Conservation (phyloP, 2,113 vertebrate genomes). For the Urocitellus parryii region DNA sequence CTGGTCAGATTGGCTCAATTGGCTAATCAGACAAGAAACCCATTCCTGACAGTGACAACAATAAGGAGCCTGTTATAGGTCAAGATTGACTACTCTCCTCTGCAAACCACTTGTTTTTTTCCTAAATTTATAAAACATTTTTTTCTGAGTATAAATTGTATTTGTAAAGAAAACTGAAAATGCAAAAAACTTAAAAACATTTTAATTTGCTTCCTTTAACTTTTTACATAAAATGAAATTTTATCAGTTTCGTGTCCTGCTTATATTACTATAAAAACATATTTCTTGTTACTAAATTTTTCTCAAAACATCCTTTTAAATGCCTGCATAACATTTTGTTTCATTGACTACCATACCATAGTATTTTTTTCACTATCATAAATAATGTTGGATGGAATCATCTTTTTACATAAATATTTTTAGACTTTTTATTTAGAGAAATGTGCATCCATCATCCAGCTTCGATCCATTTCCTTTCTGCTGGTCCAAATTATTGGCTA, state of each 20-base stretch:
- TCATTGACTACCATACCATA: not conserved
- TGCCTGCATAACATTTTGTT: not conserved
- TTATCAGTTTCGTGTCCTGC: not conserved
- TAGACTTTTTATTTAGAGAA: not conserved
- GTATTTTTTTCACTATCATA: not conserved
- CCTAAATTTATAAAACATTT: not conserved
- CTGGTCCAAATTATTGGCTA: not conserved
- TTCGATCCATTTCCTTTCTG: not conserved
- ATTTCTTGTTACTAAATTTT: conserved; percentile 26
- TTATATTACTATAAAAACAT: not conserved
- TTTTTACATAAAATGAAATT: not conserved
- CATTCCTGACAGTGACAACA: not conserved
- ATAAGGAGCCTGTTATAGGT: not conserved
- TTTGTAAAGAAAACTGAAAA: not conserved
- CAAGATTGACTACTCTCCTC: not conserved
- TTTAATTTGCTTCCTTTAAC: not conserved
- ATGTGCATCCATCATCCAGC: not conserved
- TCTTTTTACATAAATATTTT: conserved; percentile 27
- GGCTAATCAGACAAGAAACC: not conserved
- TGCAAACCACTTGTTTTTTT: not conserved
- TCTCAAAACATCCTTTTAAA: conserved; percentile 34
- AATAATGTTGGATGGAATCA: not conserved
- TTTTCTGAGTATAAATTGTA: not conserved
- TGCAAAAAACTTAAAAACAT: not conserved
- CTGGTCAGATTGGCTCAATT: not conserved